Base-by-base conservation (phyloP, 2,888 invertebrate genomes). In the Quadroppia sp. region DNA sequence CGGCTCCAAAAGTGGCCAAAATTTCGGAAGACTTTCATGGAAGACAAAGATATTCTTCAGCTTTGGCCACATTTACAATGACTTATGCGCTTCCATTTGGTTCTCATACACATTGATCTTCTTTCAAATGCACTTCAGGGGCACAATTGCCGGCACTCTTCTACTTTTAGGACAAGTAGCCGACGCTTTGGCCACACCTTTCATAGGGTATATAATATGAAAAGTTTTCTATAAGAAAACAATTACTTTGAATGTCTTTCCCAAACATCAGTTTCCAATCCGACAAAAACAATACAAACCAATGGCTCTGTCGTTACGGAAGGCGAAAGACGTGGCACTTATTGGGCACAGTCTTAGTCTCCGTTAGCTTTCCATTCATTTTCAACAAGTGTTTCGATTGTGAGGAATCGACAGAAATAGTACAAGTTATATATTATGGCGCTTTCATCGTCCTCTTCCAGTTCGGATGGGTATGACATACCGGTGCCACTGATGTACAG, bases 71-170 rank as follows among this genome's bases (percentile, higher is more conserved):
- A 87, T 94, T 70, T 86, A 92, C 78, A 96, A 95, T 82, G 95
- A 95, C 83, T 86, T 95, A 59, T 93, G 92, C 83, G 92, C 94
- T 23, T 90, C 92, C 75, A 89, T 95, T 86, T 95, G 94, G 94
- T 95, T 95, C 83, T 91, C 91, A 0, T 95, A 95, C 82, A 61
- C 77, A 6, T 64, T 77, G 2, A 72, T 77, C 23, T 77, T 74
- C 69, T 72, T 76, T 67, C 76, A 77, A 17, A 50, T 76, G 28
- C 32, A 74, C 30, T 75, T 78, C 36, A 71, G 45, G n/a, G 77
- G 75, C 28, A 72, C 48, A 9, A 64, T 73, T n/a, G 76, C 77
- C 48, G 80, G 80, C 1, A 75, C 78, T 36, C 76, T 81, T 2
- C 69, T 80, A 53, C 73, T 80, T 9, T 74, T 77, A 15, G 80